These are phyloP conservation scores for Lepidurus packardi DNA, from an alignment of 1,140 invertebrate genomes.

Conservation along the genomic window DNA sequence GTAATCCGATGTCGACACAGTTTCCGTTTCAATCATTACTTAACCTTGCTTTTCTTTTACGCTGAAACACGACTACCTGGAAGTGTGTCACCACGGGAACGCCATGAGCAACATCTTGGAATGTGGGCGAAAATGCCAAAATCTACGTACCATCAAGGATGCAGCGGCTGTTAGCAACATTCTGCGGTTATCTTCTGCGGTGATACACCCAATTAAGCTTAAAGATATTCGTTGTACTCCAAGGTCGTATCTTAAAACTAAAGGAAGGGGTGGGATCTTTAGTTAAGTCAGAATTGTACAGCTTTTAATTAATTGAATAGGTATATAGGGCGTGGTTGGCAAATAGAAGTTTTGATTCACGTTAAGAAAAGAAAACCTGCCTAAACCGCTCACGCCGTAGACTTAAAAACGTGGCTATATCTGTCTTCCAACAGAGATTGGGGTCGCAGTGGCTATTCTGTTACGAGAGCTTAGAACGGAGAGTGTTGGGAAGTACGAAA, in stretches of 20 bases:
- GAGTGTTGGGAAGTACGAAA: neutral
- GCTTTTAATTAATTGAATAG: too few relatives aligned
- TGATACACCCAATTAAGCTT: too few relatives aligned
- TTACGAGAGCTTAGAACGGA: neutral
- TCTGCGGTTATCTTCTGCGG: too few relatives aligned
- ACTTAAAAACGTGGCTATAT: neutral
- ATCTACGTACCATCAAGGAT: neutral
- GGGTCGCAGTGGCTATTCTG: constrained; percentile 4
- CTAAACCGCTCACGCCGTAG: too few relatives aligned
- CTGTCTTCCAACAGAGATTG: neutral
- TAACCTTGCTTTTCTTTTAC: constrained; percentile 1
- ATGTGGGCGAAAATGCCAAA: neutral
- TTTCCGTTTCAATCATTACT: neutral
- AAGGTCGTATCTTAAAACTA: too few relatives aligned
- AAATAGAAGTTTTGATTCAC: too few relatives aligned
- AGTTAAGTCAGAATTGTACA: too few relatives aligned
- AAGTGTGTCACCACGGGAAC: neutral
- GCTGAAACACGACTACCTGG: neutral
- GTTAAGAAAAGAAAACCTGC: too few relatives aligned
- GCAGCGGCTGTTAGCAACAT: too few relatives aligned
- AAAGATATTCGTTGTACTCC: too few relatives aligned
- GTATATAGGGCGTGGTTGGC: too few relatives aligned
- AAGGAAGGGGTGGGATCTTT: too few relatives aligned
- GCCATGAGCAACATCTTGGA: neutral
- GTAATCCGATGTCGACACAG: neutral